Evolutionary conservation across 2,888 invertebrate species (phyloP).

Genomic region (Drosophila borborema): DNA sequence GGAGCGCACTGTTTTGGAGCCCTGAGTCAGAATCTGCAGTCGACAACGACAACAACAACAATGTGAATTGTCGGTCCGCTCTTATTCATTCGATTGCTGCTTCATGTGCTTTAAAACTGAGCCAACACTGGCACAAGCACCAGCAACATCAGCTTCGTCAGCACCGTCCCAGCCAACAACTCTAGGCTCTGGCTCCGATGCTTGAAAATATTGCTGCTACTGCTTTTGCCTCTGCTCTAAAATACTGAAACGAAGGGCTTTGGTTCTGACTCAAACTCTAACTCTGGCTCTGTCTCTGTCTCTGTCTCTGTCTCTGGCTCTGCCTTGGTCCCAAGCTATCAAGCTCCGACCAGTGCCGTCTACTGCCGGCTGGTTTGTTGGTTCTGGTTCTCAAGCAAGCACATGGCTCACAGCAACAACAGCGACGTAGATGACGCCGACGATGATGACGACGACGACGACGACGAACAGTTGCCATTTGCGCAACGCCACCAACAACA

Average conservation of each 20-base stretch:
- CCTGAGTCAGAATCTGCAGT: slow-evolving; percentile 59
- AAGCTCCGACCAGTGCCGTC: slow-evolving; percentile 47
- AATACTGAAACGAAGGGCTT: slow-evolving; percentile 51
- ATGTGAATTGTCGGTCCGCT: slow-evolving; percentile 47
- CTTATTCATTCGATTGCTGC: slow-evolving; percentile 60
- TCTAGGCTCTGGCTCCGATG: slow-evolving; percentile 34
- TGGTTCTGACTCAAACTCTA: slow-evolving; percentile 31
- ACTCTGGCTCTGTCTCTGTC: slow-evolving; percentile 15
- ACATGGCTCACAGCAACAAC: slow-evolving; percentile 56
- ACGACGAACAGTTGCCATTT: slow-evolving; percentile 74
- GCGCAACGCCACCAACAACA: slow-evolving; percentile 66
- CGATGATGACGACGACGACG: slow-evolving; percentile 18
- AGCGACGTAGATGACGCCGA: slow-evolving; percentile 20
- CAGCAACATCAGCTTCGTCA: slow-evolving; percentile 23
- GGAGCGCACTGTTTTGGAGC: slow-evolving; percentile 42
- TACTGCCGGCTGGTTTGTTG: slow-evolving; percentile 56
- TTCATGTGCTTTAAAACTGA: slow-evolving; percentile 43
- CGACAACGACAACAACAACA: slow-evolving; percentile 32
- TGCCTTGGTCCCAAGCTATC: slow-evolving; percentile 22
- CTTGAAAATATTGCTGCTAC: slow-evolving; percentile 63
- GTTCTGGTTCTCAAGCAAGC: slow-evolving; percentile 64
- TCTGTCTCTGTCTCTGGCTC: slow-evolving; percentile 2
- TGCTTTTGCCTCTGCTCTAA: slow-evolving; percentile 31
- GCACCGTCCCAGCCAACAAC: slow-evolving; percentile 31
- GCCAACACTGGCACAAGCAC: slow-evolving; percentile 41